Evolutionary conservation across 2,113 vertebrate genomes (phyloP).

Genomic region (Cyphomyrus discorhynchus): DNA sequence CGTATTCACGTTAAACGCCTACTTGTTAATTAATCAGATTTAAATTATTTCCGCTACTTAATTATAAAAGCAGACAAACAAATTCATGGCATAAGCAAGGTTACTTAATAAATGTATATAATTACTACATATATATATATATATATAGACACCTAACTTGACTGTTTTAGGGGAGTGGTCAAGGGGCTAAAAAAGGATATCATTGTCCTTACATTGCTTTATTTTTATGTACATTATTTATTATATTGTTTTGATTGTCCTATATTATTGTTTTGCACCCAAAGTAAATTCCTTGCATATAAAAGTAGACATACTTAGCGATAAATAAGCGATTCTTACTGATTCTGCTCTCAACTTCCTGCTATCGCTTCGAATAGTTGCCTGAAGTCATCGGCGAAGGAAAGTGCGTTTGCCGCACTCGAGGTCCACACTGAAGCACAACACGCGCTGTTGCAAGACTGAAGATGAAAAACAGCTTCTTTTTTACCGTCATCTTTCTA

Average conservation of each 20-base stretch:
- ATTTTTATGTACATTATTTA: background rate
- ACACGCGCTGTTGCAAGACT: background rate
- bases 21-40: background rate
- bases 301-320: background rate
- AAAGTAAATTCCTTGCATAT: background rate
- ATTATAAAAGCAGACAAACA: background rate
- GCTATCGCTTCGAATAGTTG: background rate
- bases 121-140: no score
- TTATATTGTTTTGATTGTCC: background rate
- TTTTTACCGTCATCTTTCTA: constrained; percentile 32
- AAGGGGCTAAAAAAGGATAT: background rate
- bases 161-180: background rate
- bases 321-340: background rate
- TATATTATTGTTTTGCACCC: background rate
- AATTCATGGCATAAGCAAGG: background rate
- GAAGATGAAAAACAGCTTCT: constrained; percentile 21
- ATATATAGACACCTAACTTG: no score
- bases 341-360: background rate
- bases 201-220: background rate
- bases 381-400: background rate
- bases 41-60: background rate
- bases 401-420: background rate
- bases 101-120: background rate
- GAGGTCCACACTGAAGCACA: background rate
- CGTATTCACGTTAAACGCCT: background rate